Evolutionary conservation across 2,888 invertebrate genomes (phyloP).

Genomic region (Rhamphomyia laevipes): DNA sequence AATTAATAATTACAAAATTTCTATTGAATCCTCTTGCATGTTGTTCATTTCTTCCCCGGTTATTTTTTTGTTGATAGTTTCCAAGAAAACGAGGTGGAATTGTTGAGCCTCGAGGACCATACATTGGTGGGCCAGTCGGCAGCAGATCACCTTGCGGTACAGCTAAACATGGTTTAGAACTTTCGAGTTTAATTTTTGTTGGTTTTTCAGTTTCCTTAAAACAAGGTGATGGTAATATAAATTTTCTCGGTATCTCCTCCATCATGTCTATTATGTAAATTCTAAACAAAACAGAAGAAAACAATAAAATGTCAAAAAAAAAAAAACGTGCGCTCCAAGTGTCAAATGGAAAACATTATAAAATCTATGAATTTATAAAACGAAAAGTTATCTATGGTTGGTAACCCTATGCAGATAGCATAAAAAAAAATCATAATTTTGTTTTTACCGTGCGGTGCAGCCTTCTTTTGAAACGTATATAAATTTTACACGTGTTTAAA

Average conservation of each 20-base stretch:
- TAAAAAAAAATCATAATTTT: no score
- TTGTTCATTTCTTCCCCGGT: neutral
- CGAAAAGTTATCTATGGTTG: no score
- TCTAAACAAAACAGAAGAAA: neutral
- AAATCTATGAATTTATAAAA: no score
- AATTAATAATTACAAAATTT: no score
- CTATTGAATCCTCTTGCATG: neutral
- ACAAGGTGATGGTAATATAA: slow-evolving; percentile 27
- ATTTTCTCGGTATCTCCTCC: slow-evolving; percentile 24
- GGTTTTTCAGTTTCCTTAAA: slow-evolving; percentile 18
- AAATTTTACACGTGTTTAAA: no score
- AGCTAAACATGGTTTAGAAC: slow-evolving; percentile 20
- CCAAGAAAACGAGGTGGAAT: slow-evolving; percentile 27
- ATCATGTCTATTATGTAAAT: no score
- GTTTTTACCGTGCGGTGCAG: no score
- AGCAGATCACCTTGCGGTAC: slow-evolving; percentile 33
- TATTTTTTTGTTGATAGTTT: neutral
- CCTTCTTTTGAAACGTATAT: no score
- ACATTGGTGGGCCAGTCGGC: slow-evolving; percentile 32
- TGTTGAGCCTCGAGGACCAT: slow-evolving; percentile 32
- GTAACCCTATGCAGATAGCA: no score
- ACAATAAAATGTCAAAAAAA: no score
- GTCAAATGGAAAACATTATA: no score
- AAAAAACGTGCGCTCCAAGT: no score
- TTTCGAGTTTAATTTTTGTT: neutral